Evolutionary conservation across 2,113 vertebrate genomes (phyloP).

Genomic region (Rana temporaria): DNA sequence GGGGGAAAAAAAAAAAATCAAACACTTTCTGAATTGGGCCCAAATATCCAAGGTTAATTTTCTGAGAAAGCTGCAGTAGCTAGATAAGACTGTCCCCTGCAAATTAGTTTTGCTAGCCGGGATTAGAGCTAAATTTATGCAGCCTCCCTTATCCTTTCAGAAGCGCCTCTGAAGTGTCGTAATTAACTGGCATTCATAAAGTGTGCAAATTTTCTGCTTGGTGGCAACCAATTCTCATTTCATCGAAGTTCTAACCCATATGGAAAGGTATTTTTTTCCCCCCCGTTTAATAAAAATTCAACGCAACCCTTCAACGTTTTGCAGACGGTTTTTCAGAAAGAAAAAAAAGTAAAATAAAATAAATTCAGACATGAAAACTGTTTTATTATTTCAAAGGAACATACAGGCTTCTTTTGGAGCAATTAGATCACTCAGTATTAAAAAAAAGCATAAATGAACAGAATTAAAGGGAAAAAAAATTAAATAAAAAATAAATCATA

Average conservation of each 20-base stretch:
- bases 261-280: constrained; percentile 85
- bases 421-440: constrained; percentile 55
- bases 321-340: constrained; percentile 74
- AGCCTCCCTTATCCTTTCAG: constrained; percentile 98
- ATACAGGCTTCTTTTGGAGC: constrained; percentile 69
- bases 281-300: constrained; percentile 75
- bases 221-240: constrained; percentile 95
- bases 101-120: constrained; percentile 99
- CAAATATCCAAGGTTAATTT: constrained; percentile 99
- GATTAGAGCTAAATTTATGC: constrained; percentile 99
- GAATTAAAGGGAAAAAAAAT: constrained; percentile 29
- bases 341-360: constrained; percentile 64
- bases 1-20: constrained; percentile 84
- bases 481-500: no score
- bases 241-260: constrained; percentile 87
- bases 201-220: constrained; percentile 99
- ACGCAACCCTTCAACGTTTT: constrained; percentile 62
- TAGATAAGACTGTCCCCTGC: constrained; percentile 98
- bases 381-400: constrained; percentile 65
- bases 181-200: constrained; percentile 99
- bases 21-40: constrained; percentile 98
- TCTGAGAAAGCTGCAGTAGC: constrained; percentile 98
- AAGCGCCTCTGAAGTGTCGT: constrained; percentile 99
- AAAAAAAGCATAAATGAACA: constrained; percentile 46
- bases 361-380: constrained; percentile 66